phyloP scores from a whole-genome alignment of 2,888 invertebrate species.

The Drepana falcataria region DNA sequence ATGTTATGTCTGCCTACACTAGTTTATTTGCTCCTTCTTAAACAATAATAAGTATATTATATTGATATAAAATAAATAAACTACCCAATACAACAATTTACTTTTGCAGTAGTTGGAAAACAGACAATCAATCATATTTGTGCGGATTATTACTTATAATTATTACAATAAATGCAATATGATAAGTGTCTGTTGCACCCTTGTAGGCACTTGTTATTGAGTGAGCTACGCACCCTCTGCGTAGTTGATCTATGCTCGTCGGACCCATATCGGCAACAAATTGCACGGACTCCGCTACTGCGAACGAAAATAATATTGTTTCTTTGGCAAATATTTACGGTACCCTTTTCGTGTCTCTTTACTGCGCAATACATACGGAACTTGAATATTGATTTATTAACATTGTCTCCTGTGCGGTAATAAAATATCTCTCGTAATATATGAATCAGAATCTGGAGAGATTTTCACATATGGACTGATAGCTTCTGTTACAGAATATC shows the following conservation, averaged over 20 bases:
- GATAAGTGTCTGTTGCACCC: too few relatives aligned
- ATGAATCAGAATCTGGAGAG: background rate
- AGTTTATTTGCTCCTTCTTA: too few relatives aligned
- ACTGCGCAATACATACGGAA: constrained; percentile 24
- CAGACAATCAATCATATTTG: too few relatives aligned
- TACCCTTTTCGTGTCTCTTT: constrained; percentile 55
- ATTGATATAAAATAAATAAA: too few relatives aligned
- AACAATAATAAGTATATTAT: too few relatives aligned
- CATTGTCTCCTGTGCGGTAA: background rate
- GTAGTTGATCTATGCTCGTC: constrained; percentile 42
- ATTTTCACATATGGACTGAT: background rate
- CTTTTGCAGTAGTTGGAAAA: too few relatives aligned
- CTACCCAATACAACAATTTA: too few relatives aligned
- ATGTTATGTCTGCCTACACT: too few relatives aligned
- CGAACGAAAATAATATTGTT: constrained; percentile 76
- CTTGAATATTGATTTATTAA: constrained; percentile 29
- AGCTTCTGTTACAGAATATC: too few relatives aligned
- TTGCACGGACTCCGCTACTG: constrained; percentile 52
- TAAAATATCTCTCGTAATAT: background rate
- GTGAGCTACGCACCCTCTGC: constrained; percentile 9
- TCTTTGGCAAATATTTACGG: constrained; percentile 73
- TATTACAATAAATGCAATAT: too few relatives aligned
- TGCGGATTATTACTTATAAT: too few relatives aligned
- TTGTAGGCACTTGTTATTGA: too few relatives aligned
- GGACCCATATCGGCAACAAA: constrained; percentile 75